Base-by-base conservation (phyloP, 2,888 invertebrate genomes). In the Melangyna quadrimaculata region DNA sequence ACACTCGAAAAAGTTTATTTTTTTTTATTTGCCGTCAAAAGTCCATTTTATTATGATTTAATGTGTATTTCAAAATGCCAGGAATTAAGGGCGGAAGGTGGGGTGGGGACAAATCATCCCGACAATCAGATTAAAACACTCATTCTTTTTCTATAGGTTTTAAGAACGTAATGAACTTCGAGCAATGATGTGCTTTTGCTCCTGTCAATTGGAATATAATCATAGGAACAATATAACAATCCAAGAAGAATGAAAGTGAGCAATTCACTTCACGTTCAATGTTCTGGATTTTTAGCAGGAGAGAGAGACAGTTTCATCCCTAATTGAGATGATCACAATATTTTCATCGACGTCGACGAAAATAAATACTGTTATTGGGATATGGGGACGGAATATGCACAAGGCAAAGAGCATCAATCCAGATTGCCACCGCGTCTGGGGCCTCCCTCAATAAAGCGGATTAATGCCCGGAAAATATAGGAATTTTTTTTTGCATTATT, bases 341-440 rank as follows among this genome's bases (percentile, higher is more conserved):
- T 84, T 79, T 87, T 74, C 69, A 55, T 74, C 45, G 63, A 40
- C 22, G 57, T 73, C 9, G 22, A 27, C 67, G 24, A 51, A 61
- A 51, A 27, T 22, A n/a, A 29, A 40, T 22, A 45, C 12, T 14
- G 3, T 10, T 19, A 45, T 32, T n/a, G 14, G 55, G 17, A n/a
- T 48, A 14, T 19, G 53, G 32, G 43, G 32, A 27, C 45, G 45
- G 73, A 73, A 37, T 48, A 27, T 57, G 59, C 61, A 83, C 78
- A 79, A 75, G 70, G 57, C 75, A 77, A 73, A 32, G 65, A 59
- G 59, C 89, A 90, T 90, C 89, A 90, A 89, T 90, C 88, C 89
- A 89, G 89, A 90, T 89, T 89, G 89, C 83, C 88, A 88, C 88
- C 89, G 24, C 35, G 90, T 89, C 89, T 89, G 27, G 27, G 35